Conservation (phyloP, 2,113 vertebrate genomes). For the Bubo blakistoni region DNA sequence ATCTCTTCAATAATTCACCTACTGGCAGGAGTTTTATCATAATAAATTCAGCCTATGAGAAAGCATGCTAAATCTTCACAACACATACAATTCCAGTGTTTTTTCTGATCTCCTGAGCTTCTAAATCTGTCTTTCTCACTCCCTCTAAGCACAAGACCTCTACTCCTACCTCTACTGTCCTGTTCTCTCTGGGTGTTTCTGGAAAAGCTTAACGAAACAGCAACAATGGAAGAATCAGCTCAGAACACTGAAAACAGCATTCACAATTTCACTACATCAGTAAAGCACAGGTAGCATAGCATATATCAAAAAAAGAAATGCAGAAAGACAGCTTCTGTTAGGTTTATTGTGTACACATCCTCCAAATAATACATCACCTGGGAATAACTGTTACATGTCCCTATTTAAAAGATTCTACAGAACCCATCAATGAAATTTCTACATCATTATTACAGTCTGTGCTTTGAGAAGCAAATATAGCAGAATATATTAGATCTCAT, state of each 20-base stretch:
- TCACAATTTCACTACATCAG: background rate
- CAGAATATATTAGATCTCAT: background rate
- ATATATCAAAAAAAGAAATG: background rate
- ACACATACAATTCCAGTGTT: background rate
- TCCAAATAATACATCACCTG: background rate
- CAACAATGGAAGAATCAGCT: background rate
- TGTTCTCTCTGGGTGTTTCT: background rate
- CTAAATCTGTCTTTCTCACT: background rate
- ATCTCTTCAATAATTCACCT: slow-evolving; percentile 9
- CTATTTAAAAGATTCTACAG: background rate
- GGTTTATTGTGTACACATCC: background rate
- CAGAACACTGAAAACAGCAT: background rate
- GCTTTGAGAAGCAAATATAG: background rate
- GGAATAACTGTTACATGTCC: background rate
- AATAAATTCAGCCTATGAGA: background rate
- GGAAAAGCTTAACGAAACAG: background rate
- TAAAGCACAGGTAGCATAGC: background rate
- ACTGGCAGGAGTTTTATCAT: background rate
- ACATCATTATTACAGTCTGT: background rate
- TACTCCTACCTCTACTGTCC: background rate
- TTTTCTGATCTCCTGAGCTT: background rate
- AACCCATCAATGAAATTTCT: background rate
- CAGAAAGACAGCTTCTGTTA: background rate
- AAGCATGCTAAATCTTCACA: background rate
- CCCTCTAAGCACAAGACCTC: background rate